Conservation (phyloP, 2,113 vertebrate genomes). For the Platysteira castanea region DNA sequence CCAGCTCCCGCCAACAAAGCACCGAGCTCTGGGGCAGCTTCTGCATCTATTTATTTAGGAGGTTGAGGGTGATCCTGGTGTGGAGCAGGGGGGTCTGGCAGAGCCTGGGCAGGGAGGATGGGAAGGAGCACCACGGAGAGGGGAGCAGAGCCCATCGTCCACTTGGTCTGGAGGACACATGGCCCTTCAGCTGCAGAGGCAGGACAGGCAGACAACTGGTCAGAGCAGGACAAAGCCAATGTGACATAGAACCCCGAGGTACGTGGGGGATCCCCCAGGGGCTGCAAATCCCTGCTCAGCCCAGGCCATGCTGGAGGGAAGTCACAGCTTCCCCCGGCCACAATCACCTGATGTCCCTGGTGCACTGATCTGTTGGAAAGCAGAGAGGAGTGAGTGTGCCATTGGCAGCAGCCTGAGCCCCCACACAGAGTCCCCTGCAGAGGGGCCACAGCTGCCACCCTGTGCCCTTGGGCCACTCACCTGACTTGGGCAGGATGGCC, state of each 20-base stretch:
- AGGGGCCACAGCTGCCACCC: fast-evolving
- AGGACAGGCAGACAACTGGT: fast-evolving
- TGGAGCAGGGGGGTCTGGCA: not conserved
- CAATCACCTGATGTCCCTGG: not conserved
- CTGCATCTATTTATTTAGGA: constrained; percentile 12
- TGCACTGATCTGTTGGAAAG: not conserved
- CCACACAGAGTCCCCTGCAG: fast-evolving
- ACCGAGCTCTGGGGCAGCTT: not conserved
- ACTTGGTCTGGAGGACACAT: not conserved
- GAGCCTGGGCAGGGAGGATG: fast-evolving
- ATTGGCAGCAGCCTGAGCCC: not conserved
- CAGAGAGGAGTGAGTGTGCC: not conserved
- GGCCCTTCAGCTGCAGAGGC: not conserved
- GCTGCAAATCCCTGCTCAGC: not conserved
- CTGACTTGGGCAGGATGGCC: not conserved
- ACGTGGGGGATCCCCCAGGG: fast-evolving
- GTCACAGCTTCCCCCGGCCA: not conserved
- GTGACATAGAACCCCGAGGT: fast-evolving
- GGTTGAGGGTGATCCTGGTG: not conserved
- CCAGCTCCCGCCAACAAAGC: not conserved
- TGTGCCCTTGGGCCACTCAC: not conserved
- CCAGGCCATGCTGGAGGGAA: not conserved
- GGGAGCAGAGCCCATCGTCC: not conserved
- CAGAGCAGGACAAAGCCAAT: not conserved
- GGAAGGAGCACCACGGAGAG: fast-evolving